Conservation (phyloP, 2,888 invertebrate species). For the Caradrina kadenii region DNA sequence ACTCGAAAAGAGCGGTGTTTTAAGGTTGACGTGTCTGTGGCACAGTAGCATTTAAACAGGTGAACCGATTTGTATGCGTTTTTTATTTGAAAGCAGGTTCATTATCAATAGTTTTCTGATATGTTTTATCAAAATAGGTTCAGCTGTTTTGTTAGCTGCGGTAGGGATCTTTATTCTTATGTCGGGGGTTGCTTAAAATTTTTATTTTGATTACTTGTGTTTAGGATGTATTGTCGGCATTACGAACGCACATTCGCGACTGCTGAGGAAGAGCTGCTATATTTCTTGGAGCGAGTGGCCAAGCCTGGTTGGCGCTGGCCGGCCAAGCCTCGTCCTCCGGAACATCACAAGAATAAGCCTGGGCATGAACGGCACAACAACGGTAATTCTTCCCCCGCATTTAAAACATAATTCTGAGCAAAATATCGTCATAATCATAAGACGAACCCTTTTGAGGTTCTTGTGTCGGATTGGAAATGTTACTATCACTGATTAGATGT, state of each 20-base stretch:
- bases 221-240: slow-evolving; percentile 94
- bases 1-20: too few relatives aligned
- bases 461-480: not conserved
- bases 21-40: too few relatives aligned
- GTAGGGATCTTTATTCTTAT: too few relatives aligned
- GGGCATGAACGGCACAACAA: slow-evolving; percentile 84
- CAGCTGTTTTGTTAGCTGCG: too few relatives aligned
- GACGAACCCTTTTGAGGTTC: too few relatives aligned
- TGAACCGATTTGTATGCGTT: too few relatives aligned
- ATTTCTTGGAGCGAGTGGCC: slow-evolving; percentile 95
- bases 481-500: slow-evolving; percentile 2
- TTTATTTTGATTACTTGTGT: too few relatives aligned
- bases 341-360: slow-evolving; percentile 91
- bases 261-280: slow-evolving; percentile 94
- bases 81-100: too few relatives aligned
- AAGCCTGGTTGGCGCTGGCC: slow-evolving; percentile 97
- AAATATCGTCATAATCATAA: not conserved
- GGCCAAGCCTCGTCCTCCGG: slow-evolving; percentile 92
- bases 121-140: too few relatives aligned
- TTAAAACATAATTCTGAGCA: not conserved
- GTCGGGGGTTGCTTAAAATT: too few relatives aligned
- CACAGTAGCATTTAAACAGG: too few relatives aligned
- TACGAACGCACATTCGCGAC: slow-evolving; percentile 92
- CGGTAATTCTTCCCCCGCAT: slow-evolving; percentile 65
- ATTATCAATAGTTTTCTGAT: too few relatives aligned